Base-by-base conservation (phyloP, 2,888 invertebrate species). In the Lamellibrachia satsuma region DNA sequence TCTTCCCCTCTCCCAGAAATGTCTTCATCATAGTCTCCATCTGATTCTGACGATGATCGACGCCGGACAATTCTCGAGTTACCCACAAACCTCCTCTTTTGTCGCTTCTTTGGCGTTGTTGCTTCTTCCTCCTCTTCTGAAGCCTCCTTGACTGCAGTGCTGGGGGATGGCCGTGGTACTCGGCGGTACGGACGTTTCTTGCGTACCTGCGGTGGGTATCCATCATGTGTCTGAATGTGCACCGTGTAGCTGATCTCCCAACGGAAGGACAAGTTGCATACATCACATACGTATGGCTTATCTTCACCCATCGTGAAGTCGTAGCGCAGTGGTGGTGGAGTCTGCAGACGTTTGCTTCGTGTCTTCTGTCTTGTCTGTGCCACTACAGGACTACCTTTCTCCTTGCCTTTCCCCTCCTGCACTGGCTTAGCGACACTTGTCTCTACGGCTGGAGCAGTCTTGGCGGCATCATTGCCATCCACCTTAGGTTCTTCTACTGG, bases 221-320 rank as follows among this genome's bases (percentile, higher is more conserved):
- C 91, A 15, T 51, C 52, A 75, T 94, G 94, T 9, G 92, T 91
- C 91, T 93, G 60, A 7, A 90, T 57, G 91, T 94, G 94, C 9
- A 93, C 93, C 2, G 91, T 92, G 52, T 93, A 90, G 92, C 94
- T 94, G 57, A 94, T 92, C 75, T 94, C 93, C 94, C 94, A 94
- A 22, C 94, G 92, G 91, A 94, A 94, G 7, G 92, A 52, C 92
- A 93, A 91, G 3, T 57, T 91, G 91, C 94, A 94, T 9, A 90
- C 52, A 9, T 27, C 75, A 75, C 94, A 94, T 51, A 92, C 91
- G 91, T 92, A 94, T 4, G 94, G 94, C 90, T 93, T 93, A 75
- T 94, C 93, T 55, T 94, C 92, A 7, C 93, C 93, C 94, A 94
- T 94, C 57, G 93, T 93, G 55, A 91, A 94, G 92, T 94, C 93